A percentile compares a stretch with the other conserved stretches of the same genome.
phyloP scores from a whole-genome alignment of 2,113 vertebrate genomes.

The Octodon degus region DNA sequence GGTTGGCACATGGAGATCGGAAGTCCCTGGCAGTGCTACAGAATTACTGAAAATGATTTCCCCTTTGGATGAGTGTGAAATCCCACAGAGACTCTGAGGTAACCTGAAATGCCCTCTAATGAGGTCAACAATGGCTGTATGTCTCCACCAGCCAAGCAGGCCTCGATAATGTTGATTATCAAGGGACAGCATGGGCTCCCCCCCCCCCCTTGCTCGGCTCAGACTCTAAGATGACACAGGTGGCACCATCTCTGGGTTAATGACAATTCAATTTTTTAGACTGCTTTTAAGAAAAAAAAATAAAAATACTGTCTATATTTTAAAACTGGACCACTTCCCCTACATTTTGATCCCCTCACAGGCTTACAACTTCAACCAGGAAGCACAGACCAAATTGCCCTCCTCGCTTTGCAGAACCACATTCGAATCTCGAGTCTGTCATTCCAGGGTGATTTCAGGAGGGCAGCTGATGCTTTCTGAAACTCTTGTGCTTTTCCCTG shows the following conservation, averaged over 20 bases:
- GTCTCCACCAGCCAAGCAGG: background rate
- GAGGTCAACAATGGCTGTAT: background rate
- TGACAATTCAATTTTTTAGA: background rate
- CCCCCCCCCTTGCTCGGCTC: too few relatives aligned
- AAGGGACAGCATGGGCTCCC: too few relatives aligned
- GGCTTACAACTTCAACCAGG: background rate
- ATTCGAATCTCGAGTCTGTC: background rate
- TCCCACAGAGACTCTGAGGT: background rate
- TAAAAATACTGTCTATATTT: background rate
- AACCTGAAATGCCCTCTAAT: background rate
- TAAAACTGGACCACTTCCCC: background rate
- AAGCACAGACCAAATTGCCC: background rate
- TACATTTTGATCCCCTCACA: too few relatives aligned
- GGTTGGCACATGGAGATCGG: background rate
- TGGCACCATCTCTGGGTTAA: background rate
- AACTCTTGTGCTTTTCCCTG: background rate
- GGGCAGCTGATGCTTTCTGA: background rate
- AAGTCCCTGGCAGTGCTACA: background rate
- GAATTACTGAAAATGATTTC: background rate
- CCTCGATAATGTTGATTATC: background rate
- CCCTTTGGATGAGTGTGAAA: background rate
- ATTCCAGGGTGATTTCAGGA: background rate
- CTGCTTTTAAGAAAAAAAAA: background rate
- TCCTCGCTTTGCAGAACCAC: background rate
- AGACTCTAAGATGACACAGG: too few relatives aligned